Percentiles rank a stretch among this genome's conserved stretches.
Evolutionary conservation across 2,797 vertebrate species (phyloP).

Genomic region (Thripadectes ignobilis): DNA sequence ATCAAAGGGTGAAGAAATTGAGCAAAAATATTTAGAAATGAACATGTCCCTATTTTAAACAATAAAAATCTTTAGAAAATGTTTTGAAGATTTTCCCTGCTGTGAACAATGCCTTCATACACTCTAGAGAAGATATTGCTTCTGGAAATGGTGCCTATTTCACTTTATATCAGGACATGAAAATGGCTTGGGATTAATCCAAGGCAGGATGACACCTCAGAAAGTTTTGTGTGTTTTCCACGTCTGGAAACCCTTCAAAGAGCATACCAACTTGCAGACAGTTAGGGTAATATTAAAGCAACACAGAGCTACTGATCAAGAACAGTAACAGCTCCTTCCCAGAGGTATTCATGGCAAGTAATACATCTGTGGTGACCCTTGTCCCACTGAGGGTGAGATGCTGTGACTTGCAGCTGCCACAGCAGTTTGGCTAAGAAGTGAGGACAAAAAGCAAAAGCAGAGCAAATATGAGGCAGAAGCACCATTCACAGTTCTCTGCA

Average conservation of each 20-base stretch:
- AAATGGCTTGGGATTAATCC: neutral
- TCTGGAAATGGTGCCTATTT: neutral
- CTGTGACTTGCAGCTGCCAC: neutral
- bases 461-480: neutral
- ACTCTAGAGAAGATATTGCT: neutral
- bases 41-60: neutral
- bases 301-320: neutral
- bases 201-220: neutral
- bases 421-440: neutral
- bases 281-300: neutral
- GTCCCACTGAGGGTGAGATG: neutral
- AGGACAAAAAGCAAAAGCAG: rapidly evolving
- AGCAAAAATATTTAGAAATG: neutral
- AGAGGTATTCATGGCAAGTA: neutral
- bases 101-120: neutral
- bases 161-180: neutral
- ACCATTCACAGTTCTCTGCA: neutral
- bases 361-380: neutral
- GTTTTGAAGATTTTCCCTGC: neutral
- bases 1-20: neutral
- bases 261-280: neutral
- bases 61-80: neutral
- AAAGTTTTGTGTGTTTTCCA: neutral
- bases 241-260: neutral
- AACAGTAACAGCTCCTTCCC: neutral